Evolutionary conservation across 1,140 invertebrate species (phyloP), one percentile per base, ranked within the genome.

Genomic region (Aethina tumida): DNA sequence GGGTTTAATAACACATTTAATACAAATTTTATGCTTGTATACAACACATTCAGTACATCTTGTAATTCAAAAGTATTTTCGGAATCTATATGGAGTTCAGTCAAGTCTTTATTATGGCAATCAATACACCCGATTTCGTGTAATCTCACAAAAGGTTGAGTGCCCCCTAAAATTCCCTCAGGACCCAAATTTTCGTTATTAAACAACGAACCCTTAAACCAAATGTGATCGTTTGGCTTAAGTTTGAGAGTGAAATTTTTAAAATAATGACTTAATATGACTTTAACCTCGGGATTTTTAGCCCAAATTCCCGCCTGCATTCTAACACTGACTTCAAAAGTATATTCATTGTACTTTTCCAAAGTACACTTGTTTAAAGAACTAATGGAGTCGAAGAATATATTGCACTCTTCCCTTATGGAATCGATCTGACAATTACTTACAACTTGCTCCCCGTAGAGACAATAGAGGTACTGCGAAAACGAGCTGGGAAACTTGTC

Each of bases 1-100:
- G 81, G 81, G 68, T 81, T 83, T 18, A 84, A 70, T 36, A 84
- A 43, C 48, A 83, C 79, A 64, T 85, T 84, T 5, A 85, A 58
- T 37, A 84, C 68, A 62, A 79, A 77, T 49, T 83, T 84, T 5
- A 75, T 55, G 2, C 79, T 78, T 0, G 73, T 62, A 40, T 71
- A 69, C 46, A 79, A 59, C 49, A 74, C 70, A 45, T 68, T 70
- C 4, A 71, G 47, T 15, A 78, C 50, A 13, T 67, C 73, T 40
- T 71, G 46, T 24, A 67, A 60, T 50, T 27, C 29, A 45, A 49
- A 19, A 4, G 67, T 59, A 22, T 56, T 54, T 41, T 65, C 65
- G 1, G 48, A 60, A 12, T 58, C 52, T 2, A 68, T 61, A 49
- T 68, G 74, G 10, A 64, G 68, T 38, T 62, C 59, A 40, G 62